Base-by-base conservation (phyloP, 2,888 invertebrate species). In the Lasioglossum figueresi region DNA sequence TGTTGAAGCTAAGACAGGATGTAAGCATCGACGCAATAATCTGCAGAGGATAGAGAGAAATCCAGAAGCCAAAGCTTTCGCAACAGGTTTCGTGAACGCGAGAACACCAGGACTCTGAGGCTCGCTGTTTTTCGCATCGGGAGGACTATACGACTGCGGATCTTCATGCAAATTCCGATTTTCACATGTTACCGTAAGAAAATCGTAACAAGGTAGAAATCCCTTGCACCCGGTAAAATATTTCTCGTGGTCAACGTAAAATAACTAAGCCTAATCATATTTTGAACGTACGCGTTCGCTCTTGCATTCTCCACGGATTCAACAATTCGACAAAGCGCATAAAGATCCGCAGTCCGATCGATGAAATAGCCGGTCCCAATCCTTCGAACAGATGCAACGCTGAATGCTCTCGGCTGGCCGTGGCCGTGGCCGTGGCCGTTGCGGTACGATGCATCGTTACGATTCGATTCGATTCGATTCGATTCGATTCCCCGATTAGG, bases 21-120 rank as follows among this genome's bases (percentile, higher is more conserved):
- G 8, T 63, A 63, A 6, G 63, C 31, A 31, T 34, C 8, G 34
- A 31, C 63, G 8, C 31, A 19, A 31, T 23, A 70, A 37, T 70
- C 70, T 43, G 68, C 80, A 74, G 52, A 73, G 16, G 66, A 82
- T 82, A 72, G 27, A 31, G 40, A 45, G 52, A 63, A 83, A 74
- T 52, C 16, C 40, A 56, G n/a, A 63, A 16, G 37, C 63, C 19
- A 70, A 73, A 56, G 73, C 63, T 48, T 48, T 76, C 43, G 71
- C 52, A 59, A 81, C 70, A 56, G 6, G 70, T 77, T 71, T 72
- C 84, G 34, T 76, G 23, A 4, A 59, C 31, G 52, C n/a, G 14
- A 34, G 4, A 56, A n/a, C 19, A 56, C 31, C 23, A 23, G 6
- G 43, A 80, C 43, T 59, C 27, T 4, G 31, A 6, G 14, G 16